phyloP scores from a whole-genome alignment of 2,888 invertebrate species.

The Acanthosepion esculentum region DNA sequence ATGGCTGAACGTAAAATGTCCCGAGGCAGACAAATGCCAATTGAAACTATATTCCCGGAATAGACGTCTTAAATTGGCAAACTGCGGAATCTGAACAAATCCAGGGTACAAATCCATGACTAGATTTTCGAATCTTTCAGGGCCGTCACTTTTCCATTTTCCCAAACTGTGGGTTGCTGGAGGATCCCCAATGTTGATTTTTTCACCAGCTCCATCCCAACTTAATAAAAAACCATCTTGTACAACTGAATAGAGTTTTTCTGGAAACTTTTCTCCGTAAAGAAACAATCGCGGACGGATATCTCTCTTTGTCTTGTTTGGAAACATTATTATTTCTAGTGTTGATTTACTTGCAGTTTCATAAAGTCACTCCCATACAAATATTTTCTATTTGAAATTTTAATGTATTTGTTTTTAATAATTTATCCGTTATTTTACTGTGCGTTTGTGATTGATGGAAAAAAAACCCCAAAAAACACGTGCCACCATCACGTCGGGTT shows the following conservation, averaged over 20 bases:
- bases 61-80: slow-evolving; percentile 69
- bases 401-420: neutral
- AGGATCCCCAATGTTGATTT: slow-evolving; percentile 55
- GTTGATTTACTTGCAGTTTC: neutral
- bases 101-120: slow-evolving; percentile 70
- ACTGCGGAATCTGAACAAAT: slow-evolving; percentile 69
- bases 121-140: slow-evolving; percentile 24
- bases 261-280: slow-evolving; percentile 60
- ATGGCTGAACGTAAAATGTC: slow-evolving; percentile 66
- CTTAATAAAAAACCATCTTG: slow-evolving; percentile 63
- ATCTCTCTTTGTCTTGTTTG: neutral
- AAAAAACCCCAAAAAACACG: no score
- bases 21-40: slow-evolving; percentile 59
- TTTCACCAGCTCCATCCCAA: slow-evolving; percentile 64
- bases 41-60: slow-evolving; percentile 72
- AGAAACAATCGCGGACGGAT: neutral
- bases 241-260: slow-evolving; percentile 66
- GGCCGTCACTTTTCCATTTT: neutral
- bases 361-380: neutral
- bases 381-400: neutral
- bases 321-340: neutral
- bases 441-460: neutral
- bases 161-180: neutral
- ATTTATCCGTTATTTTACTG: neutral
- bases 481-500: no score